Evolutionary conservation across 1,140 invertebrate genomes (phyloP).

Genomic region (Leptinotarsa lineolata): DNA sequence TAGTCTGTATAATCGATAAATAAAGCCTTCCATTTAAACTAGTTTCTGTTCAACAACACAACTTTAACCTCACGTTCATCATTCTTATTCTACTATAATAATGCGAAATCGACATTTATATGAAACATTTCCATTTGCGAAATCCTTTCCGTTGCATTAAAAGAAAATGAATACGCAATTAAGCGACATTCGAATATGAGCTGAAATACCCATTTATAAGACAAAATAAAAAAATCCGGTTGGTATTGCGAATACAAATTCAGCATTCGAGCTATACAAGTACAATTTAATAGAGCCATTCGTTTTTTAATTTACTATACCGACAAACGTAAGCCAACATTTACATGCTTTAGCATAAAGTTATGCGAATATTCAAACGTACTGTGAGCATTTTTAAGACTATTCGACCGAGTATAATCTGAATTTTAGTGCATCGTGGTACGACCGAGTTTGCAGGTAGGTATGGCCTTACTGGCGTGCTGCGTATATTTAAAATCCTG

Average conservation of each 20-base stretch:
- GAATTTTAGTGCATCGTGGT: constrained; percentile 38
- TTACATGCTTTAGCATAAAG: constrained; percentile 41
- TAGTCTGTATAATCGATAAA: too few species aligned
- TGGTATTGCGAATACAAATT: constrained; percentile 33
- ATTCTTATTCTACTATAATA: not conserved
- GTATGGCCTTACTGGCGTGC: constrained; percentile 22
- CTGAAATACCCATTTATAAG: constrained; percentile 34
- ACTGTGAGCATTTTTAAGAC: constrained; percentile 39
- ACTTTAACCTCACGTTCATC: not conserved
- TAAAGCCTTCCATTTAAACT: too few species aligned
- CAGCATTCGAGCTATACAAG: constrained; percentile 40
- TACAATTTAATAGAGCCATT: constrained; percentile 51
- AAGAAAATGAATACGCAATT: constrained; percentile 34
- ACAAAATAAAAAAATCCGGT: constrained; percentile 30
- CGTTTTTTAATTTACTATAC: constrained; percentile 47
- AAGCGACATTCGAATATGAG: constrained; percentile 30
- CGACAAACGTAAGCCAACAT: constrained; percentile 41
- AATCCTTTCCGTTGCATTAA: constrained; percentile 30
- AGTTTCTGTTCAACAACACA: too few species aligned
- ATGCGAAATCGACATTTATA: not conserved
- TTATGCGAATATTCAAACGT: constrained; percentile 44
- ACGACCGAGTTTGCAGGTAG: constrained; percentile 21
- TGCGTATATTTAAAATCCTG: constrained; percentile 20
- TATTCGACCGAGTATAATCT: constrained; percentile 40
- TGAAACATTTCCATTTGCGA: not conserved